Percentiles rank a stretch among this genome's conserved stretches.
Conservation (phyloP, 2,888 invertebrate genomes). For the Thumatha senex region DNA sequence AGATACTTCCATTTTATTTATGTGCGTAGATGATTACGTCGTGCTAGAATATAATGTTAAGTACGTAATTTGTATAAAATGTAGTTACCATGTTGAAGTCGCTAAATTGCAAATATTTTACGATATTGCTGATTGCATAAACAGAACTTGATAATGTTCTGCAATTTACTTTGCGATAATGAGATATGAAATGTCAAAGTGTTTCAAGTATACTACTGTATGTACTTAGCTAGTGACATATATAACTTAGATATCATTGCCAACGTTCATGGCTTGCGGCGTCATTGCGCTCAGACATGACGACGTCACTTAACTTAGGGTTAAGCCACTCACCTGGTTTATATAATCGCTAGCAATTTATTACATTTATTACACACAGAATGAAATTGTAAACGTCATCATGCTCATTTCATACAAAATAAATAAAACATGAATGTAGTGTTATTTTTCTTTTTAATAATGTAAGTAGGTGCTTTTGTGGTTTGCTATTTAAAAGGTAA, state of each 20-base stretch:
- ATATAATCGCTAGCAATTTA: constrained; percentile 56
- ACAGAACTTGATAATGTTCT: constrained; percentile 17
- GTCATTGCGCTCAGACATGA: neutral
- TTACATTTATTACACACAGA: constrained; percentile 55
- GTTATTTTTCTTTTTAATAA: too few relatives aligned
- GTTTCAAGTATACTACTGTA: constrained; percentile 18
- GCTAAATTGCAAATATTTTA: constrained; percentile 18
- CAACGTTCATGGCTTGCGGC: constrained; percentile 12
- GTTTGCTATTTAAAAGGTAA: too few relatives aligned
- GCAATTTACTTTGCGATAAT: constrained; percentile 24
- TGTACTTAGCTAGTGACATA: too few relatives aligned
- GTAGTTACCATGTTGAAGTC: constrained; percentile 9
- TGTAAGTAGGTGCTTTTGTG: too few relatives aligned
- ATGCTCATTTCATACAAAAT: constrained; percentile 59
- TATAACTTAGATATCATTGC: constrained; percentile 31
- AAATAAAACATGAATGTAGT: constrained; percentile 42
- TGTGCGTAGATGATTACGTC: too few relatives aligned
- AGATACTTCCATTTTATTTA: too few relatives aligned
- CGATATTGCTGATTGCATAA: constrained; percentile 24
- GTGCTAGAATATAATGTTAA: constrained; percentile 10
- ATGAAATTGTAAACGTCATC: constrained; percentile 59
- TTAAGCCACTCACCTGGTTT: constrained; percentile 36
- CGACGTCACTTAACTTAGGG: constrained; percentile 18
- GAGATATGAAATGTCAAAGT: constrained; percentile 28
- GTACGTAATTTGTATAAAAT: constrained; percentile 8